A percentile compares a stretch with the other conserved stretches of the same genome.
Evolutionary conservation across 2,888 invertebrate species (phyloP).

Genomic region (Peribatodes rhomboidaria): DNA sequence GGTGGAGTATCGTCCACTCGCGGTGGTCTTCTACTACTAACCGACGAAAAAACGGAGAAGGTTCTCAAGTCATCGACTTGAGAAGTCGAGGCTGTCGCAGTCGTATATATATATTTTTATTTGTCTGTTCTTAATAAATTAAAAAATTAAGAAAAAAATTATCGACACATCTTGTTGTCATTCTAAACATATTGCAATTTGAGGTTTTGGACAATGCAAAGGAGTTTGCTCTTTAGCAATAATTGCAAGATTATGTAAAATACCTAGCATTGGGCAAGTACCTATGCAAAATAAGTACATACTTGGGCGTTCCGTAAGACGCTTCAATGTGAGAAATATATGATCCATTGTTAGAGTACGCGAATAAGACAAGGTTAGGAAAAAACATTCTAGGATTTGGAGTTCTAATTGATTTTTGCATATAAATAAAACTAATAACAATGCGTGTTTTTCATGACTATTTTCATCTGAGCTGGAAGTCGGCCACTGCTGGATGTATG

Average conservation of each 20-base stretch:
- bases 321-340: slow-evolving; percentile 34
- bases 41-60: no score
- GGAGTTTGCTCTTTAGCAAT: slow-evolving; percentile 9
- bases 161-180: not conserved
- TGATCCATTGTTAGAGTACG: slow-evolving; percentile 28
- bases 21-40: no score
- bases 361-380: not conserved
- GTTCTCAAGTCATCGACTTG: no score
- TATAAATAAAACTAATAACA: not conserved
- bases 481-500: no score
- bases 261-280: slow-evolving; percentile 22
- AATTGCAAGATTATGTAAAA: slow-evolving; percentile 16
- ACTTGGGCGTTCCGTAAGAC: slow-evolving; percentile 14
- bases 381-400: slow-evolving; percentile 1
- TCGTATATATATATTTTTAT: no score
- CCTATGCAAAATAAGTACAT: slow-evolving; percentile 5
- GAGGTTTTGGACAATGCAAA: slow-evolving; percentile 6
- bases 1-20: no score
- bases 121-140: no score
- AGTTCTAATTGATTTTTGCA: not conserved
- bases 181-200: slow-evolving; percentile 1
- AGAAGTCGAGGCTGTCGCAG: no score
- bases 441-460: no score
- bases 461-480: no score
- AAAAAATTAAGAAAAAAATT: not conserved